These are phyloP conservation scores for Artibeus jamaicensis DNA, from an alignment of 2,797 vertebrate species.

Conservation along the genomic window DNA sequence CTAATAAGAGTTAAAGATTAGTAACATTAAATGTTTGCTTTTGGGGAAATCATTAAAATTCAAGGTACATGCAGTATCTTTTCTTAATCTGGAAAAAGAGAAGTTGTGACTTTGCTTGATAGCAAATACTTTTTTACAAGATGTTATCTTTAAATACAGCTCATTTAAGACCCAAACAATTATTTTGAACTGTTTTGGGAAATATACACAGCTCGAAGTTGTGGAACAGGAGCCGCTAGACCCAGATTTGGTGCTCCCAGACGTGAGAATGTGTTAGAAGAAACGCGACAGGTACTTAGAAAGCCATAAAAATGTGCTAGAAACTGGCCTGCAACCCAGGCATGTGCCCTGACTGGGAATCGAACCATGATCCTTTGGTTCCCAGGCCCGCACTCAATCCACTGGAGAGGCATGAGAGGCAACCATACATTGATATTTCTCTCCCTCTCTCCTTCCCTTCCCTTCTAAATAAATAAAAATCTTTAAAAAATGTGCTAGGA, in stretches of 20 bases:
- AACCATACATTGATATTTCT: too few relatives aligned
- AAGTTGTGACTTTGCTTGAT: background rate
- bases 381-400: too few relatives aligned
- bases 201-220: background rate
- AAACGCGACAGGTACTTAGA: background rate
- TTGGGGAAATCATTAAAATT: background rate
- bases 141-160: background rate
- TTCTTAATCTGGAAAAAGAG: background rate
- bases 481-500: background rate
- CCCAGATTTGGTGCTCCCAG: background rate
- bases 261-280: background rate
- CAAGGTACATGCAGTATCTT: background rate
- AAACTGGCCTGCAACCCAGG: too few relatives aligned
- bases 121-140: background rate
- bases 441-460: too few relatives aligned
- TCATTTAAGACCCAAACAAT: background rate
- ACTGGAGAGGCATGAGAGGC: too few relatives aligned
- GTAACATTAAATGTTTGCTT: background rate
- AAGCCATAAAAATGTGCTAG: background rate
- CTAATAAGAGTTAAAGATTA: background rate
- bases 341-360: too few relatives aligned
- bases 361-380: too few relatives aligned
- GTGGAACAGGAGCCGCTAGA: background rate
- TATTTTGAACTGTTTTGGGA: background rate
- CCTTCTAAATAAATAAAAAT: too few relatives aligned